Evolutionary conservation across 2,797 vertebrate species (phyloP).

Genomic region (Dendrocincla tyrannina): DNA sequence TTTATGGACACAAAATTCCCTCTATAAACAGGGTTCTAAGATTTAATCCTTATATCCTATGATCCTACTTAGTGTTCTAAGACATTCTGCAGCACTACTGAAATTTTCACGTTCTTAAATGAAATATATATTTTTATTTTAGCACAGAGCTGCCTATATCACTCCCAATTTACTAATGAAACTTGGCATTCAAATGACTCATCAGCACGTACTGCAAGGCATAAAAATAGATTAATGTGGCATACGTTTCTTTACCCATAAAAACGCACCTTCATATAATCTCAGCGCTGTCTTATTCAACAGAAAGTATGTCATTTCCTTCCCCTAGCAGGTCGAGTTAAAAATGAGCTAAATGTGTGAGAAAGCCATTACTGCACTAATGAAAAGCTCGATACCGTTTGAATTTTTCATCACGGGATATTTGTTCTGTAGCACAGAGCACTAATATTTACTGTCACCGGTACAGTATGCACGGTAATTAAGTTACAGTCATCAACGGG

Average conservation of each 20-base stretch:
- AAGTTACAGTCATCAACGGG: constrained; percentile 15
- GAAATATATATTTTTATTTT: constrained; percentile 29
- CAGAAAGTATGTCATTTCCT: constrained; percentile 47
- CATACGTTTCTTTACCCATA: constrained; percentile 53
- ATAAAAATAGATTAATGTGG: constrained; percentile 64
- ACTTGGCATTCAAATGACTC: constrained; percentile 64
- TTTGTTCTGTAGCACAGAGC: constrained; percentile 59
- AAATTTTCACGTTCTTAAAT: not conserved
- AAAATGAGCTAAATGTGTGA: constrained; percentile 68
- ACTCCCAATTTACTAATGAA: constrained; percentile 65
- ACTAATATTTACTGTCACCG: constrained; percentile 67
- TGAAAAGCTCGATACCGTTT: constrained; percentile 62
- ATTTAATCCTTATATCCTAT: not conserved
- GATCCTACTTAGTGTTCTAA: not conserved
- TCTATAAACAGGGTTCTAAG: constrained; percentile 9
- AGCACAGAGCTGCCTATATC: not conserved
- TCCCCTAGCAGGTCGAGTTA: constrained; percentile 57
- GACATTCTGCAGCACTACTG: not conserved
- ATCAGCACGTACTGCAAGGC: constrained; percentile 43
- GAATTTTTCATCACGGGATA: constrained; percentile 66
- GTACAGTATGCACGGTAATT: constrained; percentile 25
- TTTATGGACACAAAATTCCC: constrained; percentile 30
- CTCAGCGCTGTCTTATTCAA: constrained; percentile 40
- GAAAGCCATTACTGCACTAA: constrained; percentile 62
- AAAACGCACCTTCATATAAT: constrained; percentile 42